Evolutionary conservation across 1,140 invertebrate species (phyloP).

Genomic region (Drosophila aff.): DNA sequence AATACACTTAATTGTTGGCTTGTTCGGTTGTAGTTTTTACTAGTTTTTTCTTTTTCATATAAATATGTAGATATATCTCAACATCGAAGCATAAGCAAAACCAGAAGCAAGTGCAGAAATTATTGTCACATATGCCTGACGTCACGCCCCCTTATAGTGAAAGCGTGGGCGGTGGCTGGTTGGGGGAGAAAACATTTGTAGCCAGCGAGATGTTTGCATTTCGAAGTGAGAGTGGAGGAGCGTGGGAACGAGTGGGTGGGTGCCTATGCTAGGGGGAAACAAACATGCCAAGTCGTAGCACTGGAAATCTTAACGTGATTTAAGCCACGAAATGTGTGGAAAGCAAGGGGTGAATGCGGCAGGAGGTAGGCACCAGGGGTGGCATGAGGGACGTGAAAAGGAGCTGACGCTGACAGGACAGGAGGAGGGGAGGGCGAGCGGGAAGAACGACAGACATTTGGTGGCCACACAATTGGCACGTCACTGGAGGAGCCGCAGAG

Average conservation of each 20-base stretch:
- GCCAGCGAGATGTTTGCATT: slow-evolving; percentile 43
- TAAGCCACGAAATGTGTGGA: slow-evolving; percentile 57
- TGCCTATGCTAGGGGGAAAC: slow-evolving; percentile 7
- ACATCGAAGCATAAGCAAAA: background rate
- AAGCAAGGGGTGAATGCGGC: background rate
- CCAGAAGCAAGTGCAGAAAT: slow-evolving; percentile 20
- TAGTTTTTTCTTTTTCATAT: too few species aligned
- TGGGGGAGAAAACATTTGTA: slow-evolving; percentile 24
- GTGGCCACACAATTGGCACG: slow-evolving; percentile 71
- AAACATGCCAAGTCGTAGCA: slow-evolving; percentile 64
- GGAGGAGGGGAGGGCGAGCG: background rate
- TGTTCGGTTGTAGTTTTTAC: too few species aligned
- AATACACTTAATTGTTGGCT: rapidly evolving
- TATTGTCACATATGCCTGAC: slow-evolving; percentile 25
- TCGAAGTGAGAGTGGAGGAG: slow-evolving; percentile 10
- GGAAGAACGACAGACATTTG: slow-evolving; percentile 37
- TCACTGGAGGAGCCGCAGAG: slow-evolving; percentile 29
- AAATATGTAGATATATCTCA: background rate
- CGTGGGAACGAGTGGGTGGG: background rate
- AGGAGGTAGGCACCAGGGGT: background rate
- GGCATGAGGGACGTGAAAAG: slow-evolving; percentile 3
- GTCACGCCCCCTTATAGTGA: slow-evolving; percentile 26
- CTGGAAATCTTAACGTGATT: slow-evolving; percentile 75
- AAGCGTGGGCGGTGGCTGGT: background rate
- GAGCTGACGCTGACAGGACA: slow-evolving; percentile 37